Percentiles rank a stretch among this genome's conserved stretches.
phyloP scores from a whole-genome alignment of 2,113 vertebrate genomes.

The Odobenus rosmarus region DNA sequence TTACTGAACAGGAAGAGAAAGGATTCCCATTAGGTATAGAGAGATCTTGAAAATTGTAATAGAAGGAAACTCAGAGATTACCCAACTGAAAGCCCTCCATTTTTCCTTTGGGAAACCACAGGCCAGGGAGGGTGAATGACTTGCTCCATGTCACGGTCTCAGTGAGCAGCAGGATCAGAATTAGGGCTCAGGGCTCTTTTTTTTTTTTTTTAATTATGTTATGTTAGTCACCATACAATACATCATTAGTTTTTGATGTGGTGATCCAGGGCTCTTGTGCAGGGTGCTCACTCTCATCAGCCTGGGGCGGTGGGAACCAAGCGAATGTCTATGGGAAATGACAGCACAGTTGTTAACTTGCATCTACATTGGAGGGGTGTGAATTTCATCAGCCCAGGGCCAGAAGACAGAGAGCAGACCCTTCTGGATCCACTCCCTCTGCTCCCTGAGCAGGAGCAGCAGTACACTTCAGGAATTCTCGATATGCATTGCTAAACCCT shows the following conservation, averaged over 20 bases:
- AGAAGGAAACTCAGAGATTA: neutral
- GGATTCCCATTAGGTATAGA: neutral
- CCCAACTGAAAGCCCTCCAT: neutral
- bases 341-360: neutral
- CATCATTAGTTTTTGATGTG: too few species aligned
- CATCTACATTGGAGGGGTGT: neutral
- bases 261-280: too few species aligned
- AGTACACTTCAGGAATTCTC: neutral
- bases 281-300: neutral
- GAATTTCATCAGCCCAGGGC: neutral
- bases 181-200: neutral
- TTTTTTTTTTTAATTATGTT: too few species aligned
- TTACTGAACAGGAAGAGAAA: neutral
- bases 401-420: neutral
- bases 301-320: neutral
- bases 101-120: neutral
- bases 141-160: neutral
- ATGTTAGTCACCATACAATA: too few species aligned
- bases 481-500: neutral
- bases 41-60: neutral
- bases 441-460: fast-evolving
- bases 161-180: too few species aligned
- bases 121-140: neutral
- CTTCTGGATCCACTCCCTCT: neutral
- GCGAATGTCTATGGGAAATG: neutral